Evolutionary conservation across 2,113 vertebrate genomes (phyloP), one percentile per base, ranked within the genome.

Genomic region (Epinephelus fuscoguttatus): DNA sequence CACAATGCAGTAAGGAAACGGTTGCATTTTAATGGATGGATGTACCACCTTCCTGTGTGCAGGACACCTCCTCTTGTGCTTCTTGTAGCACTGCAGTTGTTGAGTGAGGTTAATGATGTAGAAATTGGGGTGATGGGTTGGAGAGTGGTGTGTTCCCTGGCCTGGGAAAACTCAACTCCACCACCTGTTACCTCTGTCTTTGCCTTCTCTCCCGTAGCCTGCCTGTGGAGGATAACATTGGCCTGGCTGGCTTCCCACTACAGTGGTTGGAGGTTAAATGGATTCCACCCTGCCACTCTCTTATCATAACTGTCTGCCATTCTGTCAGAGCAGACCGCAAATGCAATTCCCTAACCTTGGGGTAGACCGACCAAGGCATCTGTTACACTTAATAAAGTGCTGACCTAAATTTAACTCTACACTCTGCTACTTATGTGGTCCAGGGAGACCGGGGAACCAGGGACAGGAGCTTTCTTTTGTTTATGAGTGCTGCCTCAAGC

Each of bases 321-420:
- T 93, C 90, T 92, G 91, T 90, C 89, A 93, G 82, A 80, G 69
- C 80, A 74, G 74, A 91, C 88, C 80, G 71, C 85, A 94, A 91
- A 94, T 93, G 85, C 92, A 94, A 89, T 94, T 93, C 89, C 84
- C 78, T 71, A 83, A 88, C 91, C 87, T 80, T 60, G 63, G 72
- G 92, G 83, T 74, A 76, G 72, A 76, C 76, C 63, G 25, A 88
- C 90, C 75, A 64, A 89, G 78, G 81, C 90, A 90, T 91, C 86
- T 93, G 92, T 94, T 94, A 90, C 88, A 92, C 86, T 92, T 93
- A 85, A 94, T 91, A 92, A 94, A 90, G 84, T 91, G 89, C 87
- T 94, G 88, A 93, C 90, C 89, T 89, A 93, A 90, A 94, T 94
- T 90, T 91, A 88, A 93, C 81, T 89, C 79, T 55, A 68, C 70